phyloP scores from a whole-genome alignment of 2,113 vertebrate genomes.

The Microcebus ravelobensis region DNA sequence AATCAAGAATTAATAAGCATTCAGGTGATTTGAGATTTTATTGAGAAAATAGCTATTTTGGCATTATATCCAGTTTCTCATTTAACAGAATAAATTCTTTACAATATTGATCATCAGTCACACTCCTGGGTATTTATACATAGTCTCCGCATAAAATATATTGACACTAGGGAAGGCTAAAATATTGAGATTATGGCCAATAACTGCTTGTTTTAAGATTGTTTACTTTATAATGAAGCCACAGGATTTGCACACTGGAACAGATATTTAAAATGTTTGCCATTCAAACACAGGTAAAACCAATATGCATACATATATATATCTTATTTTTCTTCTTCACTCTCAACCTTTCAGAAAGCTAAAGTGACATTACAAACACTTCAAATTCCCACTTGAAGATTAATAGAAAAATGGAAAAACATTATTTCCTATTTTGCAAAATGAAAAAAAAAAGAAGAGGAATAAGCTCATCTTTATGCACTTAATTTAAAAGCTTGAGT shows the following conservation, averaged over 20 bases:
- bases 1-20: slow-evolving; percentile 36
- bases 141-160: slow-evolving; percentile 56
- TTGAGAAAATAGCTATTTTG: slow-evolving; percentile 76
- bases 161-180: slow-evolving; percentile 20
- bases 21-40: slow-evolving; percentile 68
- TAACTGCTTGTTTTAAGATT: slow-evolving; percentile 30
- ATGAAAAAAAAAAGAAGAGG: slow-evolving; percentile 23
- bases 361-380: neutral
- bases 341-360: slow-evolving; percentile 3
- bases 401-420: slow-evolving; percentile 11
- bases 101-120: slow-evolving; percentile 54
- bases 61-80: slow-evolving; percentile 61
- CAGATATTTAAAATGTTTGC: slow-evolving; percentile 45
- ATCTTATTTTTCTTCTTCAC: neutral
- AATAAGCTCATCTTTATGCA: slow-evolving; percentile 37
- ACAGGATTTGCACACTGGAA: slow-evolving; percentile 43
- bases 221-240: slow-evolving; percentile 48
- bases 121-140: slow-evolving; percentile 52
- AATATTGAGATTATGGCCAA: slow-evolving; percentile 36
- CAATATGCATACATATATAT: neutral
- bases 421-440: slow-evolving; percentile 47
- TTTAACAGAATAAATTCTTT: slow-evolving; percentile 70
- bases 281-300: slow-evolving; percentile 31
- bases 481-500: slow-evolving; percentile 29
- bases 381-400: slow-evolving; percentile 35